These are phyloP conservation scores for Drosophila sproati DNA, from an alignment of 1,140 invertebrate genomes.

Conservation along the genomic window DNA sequence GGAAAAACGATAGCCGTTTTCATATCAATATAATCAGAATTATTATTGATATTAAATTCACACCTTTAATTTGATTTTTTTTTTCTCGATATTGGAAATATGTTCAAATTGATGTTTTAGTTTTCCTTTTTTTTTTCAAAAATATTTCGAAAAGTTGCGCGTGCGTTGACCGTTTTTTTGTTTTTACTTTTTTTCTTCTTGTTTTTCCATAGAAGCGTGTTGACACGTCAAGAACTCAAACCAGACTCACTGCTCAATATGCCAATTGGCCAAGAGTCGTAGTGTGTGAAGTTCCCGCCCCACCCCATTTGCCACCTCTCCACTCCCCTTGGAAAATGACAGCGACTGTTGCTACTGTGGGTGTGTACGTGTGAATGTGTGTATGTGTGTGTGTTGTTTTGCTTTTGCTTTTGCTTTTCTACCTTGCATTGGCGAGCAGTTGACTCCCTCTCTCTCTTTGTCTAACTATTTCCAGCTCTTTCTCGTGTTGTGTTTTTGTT, in stretches of 20 bases:
- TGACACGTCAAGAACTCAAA: slow-evolving; percentile 76
- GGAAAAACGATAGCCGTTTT: no score
- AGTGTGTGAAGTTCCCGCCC: slow-evolving; percentile 33
- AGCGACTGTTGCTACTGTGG: neutral
- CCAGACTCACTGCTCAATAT: slow-evolving; percentile 71
- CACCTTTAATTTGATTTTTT: neutral
- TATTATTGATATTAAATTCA: neutral
- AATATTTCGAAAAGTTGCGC: slow-evolving; percentile 6
- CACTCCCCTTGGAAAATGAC: neutral
- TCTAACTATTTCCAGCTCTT: neutral
- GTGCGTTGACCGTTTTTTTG: slow-evolving; percentile 7
- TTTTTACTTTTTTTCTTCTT: neutral
- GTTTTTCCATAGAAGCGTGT: slow-evolving; percentile 38
- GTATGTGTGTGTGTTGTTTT: slow-evolving; percentile 14
- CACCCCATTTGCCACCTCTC: no score
- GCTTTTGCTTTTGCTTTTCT: slow-evolving; percentile 26
- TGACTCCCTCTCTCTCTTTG: neutral
- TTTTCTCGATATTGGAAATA: no score
- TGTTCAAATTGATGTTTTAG: no score
- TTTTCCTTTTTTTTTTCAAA: slow-evolving; percentile 10
- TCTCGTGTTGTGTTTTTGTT: slow-evolving; percentile 5
- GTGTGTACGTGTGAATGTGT: neutral
- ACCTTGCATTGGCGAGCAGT: slow-evolving; percentile 19
- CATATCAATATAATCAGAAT: no score
- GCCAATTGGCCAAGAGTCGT: slow-evolving; percentile 66